Conservation (phyloP, 2,113 vertebrate genomes). For the Petrocephalus microphthalmus region DNA sequence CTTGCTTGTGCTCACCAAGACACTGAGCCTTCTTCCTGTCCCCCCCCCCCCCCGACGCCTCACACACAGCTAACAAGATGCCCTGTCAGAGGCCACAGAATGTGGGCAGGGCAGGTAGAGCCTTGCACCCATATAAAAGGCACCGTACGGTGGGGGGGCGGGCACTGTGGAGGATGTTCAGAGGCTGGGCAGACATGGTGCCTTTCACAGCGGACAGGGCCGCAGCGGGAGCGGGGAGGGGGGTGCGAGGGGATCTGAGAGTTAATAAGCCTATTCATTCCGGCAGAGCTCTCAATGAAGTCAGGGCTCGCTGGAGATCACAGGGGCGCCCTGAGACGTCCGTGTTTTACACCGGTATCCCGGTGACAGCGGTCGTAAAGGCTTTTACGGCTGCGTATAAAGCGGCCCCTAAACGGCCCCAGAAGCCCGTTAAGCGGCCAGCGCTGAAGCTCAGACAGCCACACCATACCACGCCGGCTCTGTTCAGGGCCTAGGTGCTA, state of each 20-base stretch:
- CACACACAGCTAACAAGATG: not conserved
- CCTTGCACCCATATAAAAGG: not conserved
- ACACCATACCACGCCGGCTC: not conserved
- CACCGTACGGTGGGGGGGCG: not conserved
- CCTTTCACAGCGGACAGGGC: not conserved
- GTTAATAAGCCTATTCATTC: constrained; percentile 11
- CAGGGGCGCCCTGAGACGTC: not conserved
- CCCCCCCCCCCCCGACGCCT: not conserved
- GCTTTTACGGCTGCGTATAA: constrained; percentile 35
- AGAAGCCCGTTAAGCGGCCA: constrained; percentile 27
- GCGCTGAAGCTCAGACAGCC: constrained; percentile 16
- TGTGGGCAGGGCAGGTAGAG: not conserved
- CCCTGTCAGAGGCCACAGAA: not conserved
- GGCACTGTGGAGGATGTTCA: not conserved
- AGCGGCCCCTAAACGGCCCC: constrained; percentile 19
- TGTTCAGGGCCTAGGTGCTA: not conserved
- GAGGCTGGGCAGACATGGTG: not conserved
- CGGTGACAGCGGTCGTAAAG: constrained; percentile 36
- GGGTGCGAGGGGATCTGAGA: not conserved
- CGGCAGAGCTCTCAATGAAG: constrained; percentile 8
- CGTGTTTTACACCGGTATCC: constrained; percentile 21
- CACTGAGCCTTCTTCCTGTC: not conserved
- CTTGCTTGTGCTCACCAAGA: not conserved
- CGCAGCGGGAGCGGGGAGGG: not conserved
- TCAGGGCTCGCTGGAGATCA: constrained; percentile 10